Conservation (phyloP, 2,113 vertebrate genomes). For the Gambusia holbrooki region DNA sequence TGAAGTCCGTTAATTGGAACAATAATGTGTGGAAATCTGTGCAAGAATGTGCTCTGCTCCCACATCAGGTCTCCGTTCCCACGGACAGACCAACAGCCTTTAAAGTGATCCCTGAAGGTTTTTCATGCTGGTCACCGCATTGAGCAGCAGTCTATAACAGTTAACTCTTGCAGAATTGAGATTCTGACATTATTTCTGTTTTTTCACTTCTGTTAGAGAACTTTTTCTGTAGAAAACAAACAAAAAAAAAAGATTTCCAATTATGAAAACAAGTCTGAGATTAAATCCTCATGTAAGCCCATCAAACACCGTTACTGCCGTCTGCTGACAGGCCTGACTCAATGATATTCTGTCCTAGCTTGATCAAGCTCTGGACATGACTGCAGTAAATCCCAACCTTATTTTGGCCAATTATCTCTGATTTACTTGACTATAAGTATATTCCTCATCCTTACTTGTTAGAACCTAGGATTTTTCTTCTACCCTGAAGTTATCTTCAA, state of each 20-base stretch:
- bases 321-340: slow-evolving; percentile 25
- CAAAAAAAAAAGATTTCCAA: too few species aligned
- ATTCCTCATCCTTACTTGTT: not conserved
- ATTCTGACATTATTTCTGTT: too few species aligned
- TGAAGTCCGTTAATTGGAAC: not conserved
- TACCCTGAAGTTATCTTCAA: too few species aligned
- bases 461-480: too few species aligned
- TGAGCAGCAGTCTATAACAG: too few species aligned
- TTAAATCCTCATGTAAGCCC: not conserved
- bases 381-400: slow-evolving; percentile 9
- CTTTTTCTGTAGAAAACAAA: too few species aligned
- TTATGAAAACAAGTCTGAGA: not conserved
- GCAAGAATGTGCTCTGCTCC: not conserved
- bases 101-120: too few species aligned
- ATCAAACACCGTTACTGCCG: slow-evolving; percentile 12
- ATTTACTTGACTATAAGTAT: slow-evolving; percentile 2
- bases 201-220: too few species aligned
- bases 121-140: too few species aligned
- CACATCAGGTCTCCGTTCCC: not conserved
- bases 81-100: not conserved
- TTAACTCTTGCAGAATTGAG: too few species aligned
- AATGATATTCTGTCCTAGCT: slow-evolving; percentile 19
- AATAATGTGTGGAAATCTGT: not conserved
- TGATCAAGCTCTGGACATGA: slow-evolving; percentile 50
- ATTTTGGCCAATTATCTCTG: slow-evolving; percentile 4